Conservation (phyloP, 2,888 invertebrate genomes). For the Chelonus formosanus region DNA sequence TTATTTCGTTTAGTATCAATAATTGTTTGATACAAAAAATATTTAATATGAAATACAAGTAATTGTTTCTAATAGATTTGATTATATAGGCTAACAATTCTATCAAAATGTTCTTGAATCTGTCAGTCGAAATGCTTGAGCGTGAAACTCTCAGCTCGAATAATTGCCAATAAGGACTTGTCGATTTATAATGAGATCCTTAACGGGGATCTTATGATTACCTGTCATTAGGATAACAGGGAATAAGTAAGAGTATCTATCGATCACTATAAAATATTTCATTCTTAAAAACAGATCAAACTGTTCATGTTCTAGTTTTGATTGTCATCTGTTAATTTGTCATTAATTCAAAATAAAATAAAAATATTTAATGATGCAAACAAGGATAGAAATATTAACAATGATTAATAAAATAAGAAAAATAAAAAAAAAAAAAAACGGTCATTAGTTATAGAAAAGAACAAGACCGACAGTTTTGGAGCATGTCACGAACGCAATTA, state of each 20-base stretch:
- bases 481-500: constrained; percentile 65
- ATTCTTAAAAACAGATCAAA: not conserved
- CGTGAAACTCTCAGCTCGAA: constrained; percentile 23
- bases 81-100: constrained; percentile 13
- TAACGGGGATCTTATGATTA: constrained; percentile 57
- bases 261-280: not conserved
- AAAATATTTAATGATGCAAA: no score
- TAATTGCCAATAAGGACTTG: constrained; percentile 55
- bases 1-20: no score
- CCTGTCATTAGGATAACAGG: constrained; percentile 56
- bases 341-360: not conserved
- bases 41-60: no score
- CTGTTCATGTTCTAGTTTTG: no score
- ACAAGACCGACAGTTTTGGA: constrained; percentile 56
- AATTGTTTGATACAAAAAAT: no score
- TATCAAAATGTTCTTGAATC: constrained; percentile 18
- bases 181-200: constrained; percentile 59
- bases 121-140: constrained; percentile 28
- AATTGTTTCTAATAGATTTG: no score
- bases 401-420: not conserved
- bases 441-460: constrained; percentile 41
- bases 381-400: not conserved
- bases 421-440: constrained; percentile 25
- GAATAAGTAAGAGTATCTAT: constrained; percentile 42
- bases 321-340: not conserved